Base-by-base conservation (phyloP, 2,113 vertebrate species). In the Gymnorhina tibicen region DNA sequence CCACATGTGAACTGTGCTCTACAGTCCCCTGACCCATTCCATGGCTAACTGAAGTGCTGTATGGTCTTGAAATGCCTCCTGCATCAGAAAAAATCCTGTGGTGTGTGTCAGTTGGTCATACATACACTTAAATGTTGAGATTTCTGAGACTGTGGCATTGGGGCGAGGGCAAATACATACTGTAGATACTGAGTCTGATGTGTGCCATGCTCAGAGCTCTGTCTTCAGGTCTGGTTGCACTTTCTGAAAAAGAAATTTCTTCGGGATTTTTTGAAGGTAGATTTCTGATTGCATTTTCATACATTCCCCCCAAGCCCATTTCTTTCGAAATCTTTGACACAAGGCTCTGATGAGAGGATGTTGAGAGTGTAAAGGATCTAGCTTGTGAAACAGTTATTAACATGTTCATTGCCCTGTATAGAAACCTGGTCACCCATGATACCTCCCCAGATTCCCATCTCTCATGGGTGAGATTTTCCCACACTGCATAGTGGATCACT, bases 401-500 rank as follows among this genome's bases (percentile, higher is more conserved):
- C 32, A 7, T 42, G 22, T 59, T 30, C 3, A 1, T 59, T 77
- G 41, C 35, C 6, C 4, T 50, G 6, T 87, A 13, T 28, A 30
- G 72, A 87, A 67, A 32, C 13, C 3, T 73, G 35, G 41, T 60
- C 16, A 47, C 12, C 26, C 5, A 2, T 35, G 6, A 5, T 53
- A 19, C 28, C 22, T 64, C 15, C 5, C 11, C 17, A 46, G 7
- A 8, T 80, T 52, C 7, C 37, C 32, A 13, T 39, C 26, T 85
- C 30, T 62, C 17, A 20, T 12, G 12, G 28, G 13, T 1, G 4
- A 52, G 47, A 26, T 55, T 76, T 63, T 77, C 10, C 35, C 26
- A 15, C 20, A 2, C n/a, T 49, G 5, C 2, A 3, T 8, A 33
- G 53, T 56, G 16, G 19, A 52, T 78, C 0, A 0, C 18, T 80